Conservation (phyloP, 30 jellyfish, hydroid and myxozoan species). For the Aurelia aurita complex sp. Pacific region DNA sequence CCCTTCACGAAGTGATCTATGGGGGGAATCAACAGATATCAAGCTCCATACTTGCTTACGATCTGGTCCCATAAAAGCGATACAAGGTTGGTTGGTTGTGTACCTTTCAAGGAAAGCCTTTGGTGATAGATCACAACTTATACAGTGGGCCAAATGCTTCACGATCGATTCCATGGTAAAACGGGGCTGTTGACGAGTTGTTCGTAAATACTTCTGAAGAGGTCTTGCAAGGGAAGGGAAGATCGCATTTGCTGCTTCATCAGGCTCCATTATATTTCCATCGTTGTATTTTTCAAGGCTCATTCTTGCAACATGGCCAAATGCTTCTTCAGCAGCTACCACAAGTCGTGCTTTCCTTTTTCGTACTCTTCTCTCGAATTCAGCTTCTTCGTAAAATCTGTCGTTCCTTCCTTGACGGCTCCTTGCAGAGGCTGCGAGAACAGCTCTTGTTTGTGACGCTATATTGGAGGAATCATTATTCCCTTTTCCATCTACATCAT, state of each 20-base stretch:
- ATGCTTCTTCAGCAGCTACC: slow-evolving; percentile 98
- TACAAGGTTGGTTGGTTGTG: slow-evolving; percentile 82
- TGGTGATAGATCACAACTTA: slow-evolving; percentile 89
- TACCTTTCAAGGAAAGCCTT: slow-evolving; percentile 95
- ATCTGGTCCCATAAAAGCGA: slow-evolving; percentile 76
- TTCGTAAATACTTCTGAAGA: slow-evolving; percentile 89
- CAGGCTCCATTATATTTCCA: slow-evolving; percentile 93
- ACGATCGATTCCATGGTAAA: slow-evolving; percentile 91
- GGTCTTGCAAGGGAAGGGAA: slow-evolving; percentile 98
- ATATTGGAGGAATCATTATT: slow-evolving; percentile 68
- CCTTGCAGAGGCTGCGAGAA: slow-evolving; percentile 95
- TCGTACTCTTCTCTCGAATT: slow-evolving; percentile 89
- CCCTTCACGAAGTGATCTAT: slow-evolving; percentile 83
- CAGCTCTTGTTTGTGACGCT: slow-evolving; percentile 92
- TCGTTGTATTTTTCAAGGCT: slow-evolving; percentile 77
- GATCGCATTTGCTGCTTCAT: slow-evolving; percentile 99
- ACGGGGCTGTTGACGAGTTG: slow-evolving; percentile 98
- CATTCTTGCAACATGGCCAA: slow-evolving; percentile 93
- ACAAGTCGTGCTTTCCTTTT: slow-evolving; percentile 92
- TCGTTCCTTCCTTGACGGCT: slow-evolving; percentile 97
- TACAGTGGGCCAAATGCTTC: slow-evolving; percentile 96
- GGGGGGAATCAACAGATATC: slow-evolving; percentile 79
- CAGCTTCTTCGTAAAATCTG: slow-evolving; percentile 96
- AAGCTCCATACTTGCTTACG: slow-evolving; percentile 89
- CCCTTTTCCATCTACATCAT: slow-evolving; percentile 94